Conservation (phyloP, 2,113 vertebrate genomes). For the Centropristis striata region DNA sequence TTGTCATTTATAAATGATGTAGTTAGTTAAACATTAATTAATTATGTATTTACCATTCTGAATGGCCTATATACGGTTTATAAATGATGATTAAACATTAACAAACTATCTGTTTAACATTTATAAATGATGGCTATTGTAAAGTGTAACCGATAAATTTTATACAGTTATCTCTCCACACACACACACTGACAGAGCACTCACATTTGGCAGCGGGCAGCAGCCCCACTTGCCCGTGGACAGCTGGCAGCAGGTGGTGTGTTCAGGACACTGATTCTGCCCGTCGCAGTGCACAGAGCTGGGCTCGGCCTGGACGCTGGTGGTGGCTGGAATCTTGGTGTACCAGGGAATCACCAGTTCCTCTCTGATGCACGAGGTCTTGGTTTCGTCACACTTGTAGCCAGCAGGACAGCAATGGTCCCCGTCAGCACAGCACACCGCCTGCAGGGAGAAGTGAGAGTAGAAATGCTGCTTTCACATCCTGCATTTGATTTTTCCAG, state of each 20-base stretch:
- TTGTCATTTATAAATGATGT: no score
- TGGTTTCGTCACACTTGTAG: conserved; percentile 66
- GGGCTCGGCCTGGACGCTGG: background rate
- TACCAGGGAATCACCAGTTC: conserved; percentile 82
- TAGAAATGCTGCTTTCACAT: conserved; percentile 26
- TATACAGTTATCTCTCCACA: background rate
- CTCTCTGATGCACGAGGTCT: conserved; percentile 58
- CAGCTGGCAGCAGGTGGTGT: conserved; percentile 76
- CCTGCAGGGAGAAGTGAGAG: conserved; percentile 69
- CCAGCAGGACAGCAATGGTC: conserved; percentile 79
- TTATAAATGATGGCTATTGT: no score
- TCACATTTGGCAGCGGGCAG: conserved; percentile 80
- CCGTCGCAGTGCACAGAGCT: conserved; percentile 43
- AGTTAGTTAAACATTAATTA: no score
- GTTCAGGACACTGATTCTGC: conserved; percentile 50
- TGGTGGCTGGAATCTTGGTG: conserved; percentile 69
- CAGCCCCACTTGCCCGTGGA: conserved; percentile 73
- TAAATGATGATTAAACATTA: no score
- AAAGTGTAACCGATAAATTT: no score
- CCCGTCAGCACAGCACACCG: conserved; percentile 81
- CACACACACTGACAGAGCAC: background rate
- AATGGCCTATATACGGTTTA: no score
- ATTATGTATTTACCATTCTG: no score
- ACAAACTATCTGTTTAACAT: no score
- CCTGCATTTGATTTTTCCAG: background rate